phyloP scores from a whole-genome alignment of 2,113 vertebrate genomes.

The Symphodus melops region DNA sequence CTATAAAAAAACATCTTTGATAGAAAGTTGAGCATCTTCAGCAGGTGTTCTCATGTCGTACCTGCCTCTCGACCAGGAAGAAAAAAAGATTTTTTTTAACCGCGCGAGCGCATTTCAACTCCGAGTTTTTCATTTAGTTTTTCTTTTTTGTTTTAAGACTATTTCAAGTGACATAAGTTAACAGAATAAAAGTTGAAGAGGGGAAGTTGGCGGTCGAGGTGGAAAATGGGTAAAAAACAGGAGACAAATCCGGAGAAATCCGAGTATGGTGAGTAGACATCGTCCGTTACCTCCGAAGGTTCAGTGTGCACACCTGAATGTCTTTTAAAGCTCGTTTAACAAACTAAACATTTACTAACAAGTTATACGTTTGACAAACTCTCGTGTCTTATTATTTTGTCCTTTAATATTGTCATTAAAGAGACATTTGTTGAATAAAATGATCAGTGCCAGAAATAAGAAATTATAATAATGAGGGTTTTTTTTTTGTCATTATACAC shows the following conservation, averaged over 20 bases:
- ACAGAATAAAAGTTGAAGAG: not conserved
- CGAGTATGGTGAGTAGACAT: constrained; percentile 77
- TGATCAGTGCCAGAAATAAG: too few species aligned
- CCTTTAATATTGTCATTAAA: too few species aligned
- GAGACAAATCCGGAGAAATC: constrained; percentile 43
- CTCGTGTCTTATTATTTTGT: too few species aligned
- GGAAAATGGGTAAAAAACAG: constrained; percentile 72
- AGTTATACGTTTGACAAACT: too few species aligned
- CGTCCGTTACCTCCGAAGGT: constrained; percentile 3
- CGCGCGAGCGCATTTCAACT: not conserved
- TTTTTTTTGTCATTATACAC: too few species aligned
- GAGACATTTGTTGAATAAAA: not conserved
- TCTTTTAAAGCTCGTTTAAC: not conserved
- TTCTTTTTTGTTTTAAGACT: not conserved
- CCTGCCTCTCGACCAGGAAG: constrained; percentile 60
- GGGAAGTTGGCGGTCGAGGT: not conserved
- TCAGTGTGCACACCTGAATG: not conserved
- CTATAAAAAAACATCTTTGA: constrained; percentile 31
- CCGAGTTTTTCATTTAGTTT: not conserved
- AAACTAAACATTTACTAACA: not conserved
- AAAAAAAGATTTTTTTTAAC: constrained; percentile 68
- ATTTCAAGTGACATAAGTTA: not conserved
- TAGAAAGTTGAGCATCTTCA: constrained; percentile 48
- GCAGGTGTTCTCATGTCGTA: constrained; percentile 70
- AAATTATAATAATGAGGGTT: too few species aligned